phyloP scores from a whole-genome alignment of 2,888 invertebrate genomes.

The Plagiodera versicolora region DNA sequence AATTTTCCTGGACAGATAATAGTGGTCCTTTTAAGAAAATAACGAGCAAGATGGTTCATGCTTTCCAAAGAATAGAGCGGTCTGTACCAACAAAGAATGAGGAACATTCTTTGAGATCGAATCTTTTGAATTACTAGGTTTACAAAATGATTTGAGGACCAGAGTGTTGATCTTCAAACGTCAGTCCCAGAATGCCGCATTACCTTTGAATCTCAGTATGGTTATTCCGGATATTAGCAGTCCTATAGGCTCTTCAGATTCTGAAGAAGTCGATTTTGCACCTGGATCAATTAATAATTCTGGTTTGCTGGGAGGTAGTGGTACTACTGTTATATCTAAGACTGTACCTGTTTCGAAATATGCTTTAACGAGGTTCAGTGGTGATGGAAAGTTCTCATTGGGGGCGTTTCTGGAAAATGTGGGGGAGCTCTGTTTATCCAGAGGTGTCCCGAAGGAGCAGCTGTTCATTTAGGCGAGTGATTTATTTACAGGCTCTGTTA shows the following conservation, averaged over 20 bases:
- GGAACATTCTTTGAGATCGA: constrained; percentile 2
- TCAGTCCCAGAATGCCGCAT: neutral
- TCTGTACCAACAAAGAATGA: constrained; percentile 11
- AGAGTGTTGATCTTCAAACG: neutral
- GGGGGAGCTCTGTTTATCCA: constrained; percentile 16
- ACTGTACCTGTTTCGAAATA: constrained; percentile 22
- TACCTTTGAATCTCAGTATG: neutral
- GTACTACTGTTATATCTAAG: neutral
- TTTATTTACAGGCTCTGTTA: constrained; percentile 22
- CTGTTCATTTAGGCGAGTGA: constrained; percentile 23
- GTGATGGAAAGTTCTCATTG: constrained; percentile 12
- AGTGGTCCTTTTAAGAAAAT: too few species aligned
- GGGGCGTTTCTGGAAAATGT: constrained; percentile 22
- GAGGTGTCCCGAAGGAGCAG: constrained; percentile 18
- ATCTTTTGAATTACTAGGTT: constrained; percentile 2
- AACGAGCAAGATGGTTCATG: constrained; percentile 12
- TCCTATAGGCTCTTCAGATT: neutral
- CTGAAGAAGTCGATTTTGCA: neutral
- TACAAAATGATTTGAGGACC: constrained; percentile 7
- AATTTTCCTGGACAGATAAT: too few species aligned
- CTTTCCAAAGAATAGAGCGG: constrained; percentile 10
- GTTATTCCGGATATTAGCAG: neutral
- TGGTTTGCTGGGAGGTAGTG: neutral
- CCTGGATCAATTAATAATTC: neutral
- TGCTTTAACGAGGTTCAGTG: constrained; percentile 19